phyloP scores from a whole-genome alignment of 2,797 vertebrate species.

The Tympanoctomys barrerae region DNA sequence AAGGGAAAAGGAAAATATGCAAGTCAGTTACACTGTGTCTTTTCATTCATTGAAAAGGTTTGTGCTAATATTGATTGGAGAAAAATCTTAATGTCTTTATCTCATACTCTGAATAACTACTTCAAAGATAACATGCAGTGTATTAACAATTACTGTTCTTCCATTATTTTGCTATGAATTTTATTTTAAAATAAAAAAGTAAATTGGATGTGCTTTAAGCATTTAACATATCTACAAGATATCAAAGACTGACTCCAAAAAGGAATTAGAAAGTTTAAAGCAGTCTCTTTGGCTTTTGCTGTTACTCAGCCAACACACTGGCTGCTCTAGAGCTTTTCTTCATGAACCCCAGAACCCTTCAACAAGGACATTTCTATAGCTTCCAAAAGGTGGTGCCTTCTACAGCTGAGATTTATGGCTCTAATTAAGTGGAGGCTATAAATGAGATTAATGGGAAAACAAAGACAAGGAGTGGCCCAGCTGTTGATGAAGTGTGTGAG shows the following conservation, averaged over 20 bases:
- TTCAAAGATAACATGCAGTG: neutral
- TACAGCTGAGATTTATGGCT: slow-evolving; percentile 3
- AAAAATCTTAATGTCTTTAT: neutral
- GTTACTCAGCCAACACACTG: neutral
- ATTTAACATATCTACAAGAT: neutral
- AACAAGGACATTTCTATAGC: neutral
- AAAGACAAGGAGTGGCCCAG: too few species aligned
- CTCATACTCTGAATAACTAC: neutral
- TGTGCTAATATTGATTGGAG: neutral
- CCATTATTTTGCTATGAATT: neutral
- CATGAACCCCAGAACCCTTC: neutral
- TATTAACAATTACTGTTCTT: neutral
- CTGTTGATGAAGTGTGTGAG: neutral
- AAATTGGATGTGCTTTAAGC: neutral
- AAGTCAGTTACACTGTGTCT: neutral
- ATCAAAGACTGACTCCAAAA: neutral
- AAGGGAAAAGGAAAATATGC: neutral
- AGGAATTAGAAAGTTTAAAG: slow-evolving; percentile 10
- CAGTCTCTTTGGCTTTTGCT: neutral
- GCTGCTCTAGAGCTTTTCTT: slow-evolving; percentile 13
- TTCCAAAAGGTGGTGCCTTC: neutral
- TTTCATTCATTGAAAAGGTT: neutral
- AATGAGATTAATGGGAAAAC: slow-evolving; percentile 5
- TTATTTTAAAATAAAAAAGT: neutral
- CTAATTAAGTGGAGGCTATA: slow-evolving; percentile 15